These are phyloP conservation scores for Dexiosoma caninum DNA, from an alignment of 2,888 invertebrate genomes.

Conservation along the genomic window DNA sequence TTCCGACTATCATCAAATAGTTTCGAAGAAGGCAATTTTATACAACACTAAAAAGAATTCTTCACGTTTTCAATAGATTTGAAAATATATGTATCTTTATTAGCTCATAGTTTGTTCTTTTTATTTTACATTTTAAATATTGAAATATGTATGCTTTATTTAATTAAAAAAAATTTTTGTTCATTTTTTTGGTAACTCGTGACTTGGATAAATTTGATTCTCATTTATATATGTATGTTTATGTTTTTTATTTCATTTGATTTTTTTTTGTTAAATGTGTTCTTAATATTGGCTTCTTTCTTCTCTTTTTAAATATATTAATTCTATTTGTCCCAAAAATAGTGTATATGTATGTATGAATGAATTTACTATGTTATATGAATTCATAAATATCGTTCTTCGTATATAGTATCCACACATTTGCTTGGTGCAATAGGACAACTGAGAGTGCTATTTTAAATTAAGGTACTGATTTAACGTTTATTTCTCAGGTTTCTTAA, in stretches of 20 bases:
- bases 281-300: too few relatives aligned
- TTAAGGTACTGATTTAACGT: conserved; percentile 51
- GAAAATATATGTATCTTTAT: conserved; percentile 36
- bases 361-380: background rate
- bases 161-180: background rate
- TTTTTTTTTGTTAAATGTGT: background rate
- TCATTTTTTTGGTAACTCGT: conserved; percentile 27
- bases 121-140: conserved; percentile 40
- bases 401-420: background rate
- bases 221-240: background rate
- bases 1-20: too few relatives aligned
- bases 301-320: conserved; percentile 15
- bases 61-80: background rate
- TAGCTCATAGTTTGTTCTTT: conserved; percentile 4
- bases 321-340: background rate
- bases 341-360: background rate
- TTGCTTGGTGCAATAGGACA: conserved; percentile 14
- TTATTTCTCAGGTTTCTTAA: conserved; percentile 49
- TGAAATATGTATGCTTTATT: conserved; percentile 43
- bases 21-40: too few relatives aligned
- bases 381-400: conserved; percentile 29
- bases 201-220: conserved; percentile 33
- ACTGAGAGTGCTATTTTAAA: conserved; percentile 22
- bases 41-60: too few relatives aligned
- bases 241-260: background rate